Conservation (phyloP, 2,888 invertebrate genomes). For the Marronus borbonicus region DNA sequence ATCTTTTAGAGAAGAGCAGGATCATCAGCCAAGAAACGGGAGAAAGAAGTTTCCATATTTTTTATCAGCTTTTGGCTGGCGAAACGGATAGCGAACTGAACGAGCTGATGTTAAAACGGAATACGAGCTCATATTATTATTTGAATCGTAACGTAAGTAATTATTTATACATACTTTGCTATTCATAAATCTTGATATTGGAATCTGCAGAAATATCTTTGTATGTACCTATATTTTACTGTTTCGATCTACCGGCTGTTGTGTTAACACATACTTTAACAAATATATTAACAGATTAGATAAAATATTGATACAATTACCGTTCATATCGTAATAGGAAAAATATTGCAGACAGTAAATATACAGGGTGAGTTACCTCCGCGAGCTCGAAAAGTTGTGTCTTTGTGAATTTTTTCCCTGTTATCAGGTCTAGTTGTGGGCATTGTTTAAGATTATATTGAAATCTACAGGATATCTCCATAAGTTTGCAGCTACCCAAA, state of each 20-base stretch:
- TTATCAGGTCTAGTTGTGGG: no score
- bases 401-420: no score
- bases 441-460: no score
- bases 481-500: no score
- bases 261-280: neutral
- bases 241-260: neutral
- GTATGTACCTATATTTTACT: neutral
- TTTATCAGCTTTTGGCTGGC: conserved; percentile 89
- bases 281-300: conserved; percentile 8
- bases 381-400: no score
- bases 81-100: conserved; percentile 78
- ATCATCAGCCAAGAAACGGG: conserved; percentile 88
- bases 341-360: no score
- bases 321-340: neutral
- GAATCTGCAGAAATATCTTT: no score
- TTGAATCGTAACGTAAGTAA: conserved; percentile 81
- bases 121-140: conserved; percentile 83
- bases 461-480: no score
- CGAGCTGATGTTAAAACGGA: conserved; percentile 78
- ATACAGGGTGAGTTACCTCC: no score
- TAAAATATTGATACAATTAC: conserved; percentile 9
- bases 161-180: neutral
- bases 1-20: conserved; percentile 91
- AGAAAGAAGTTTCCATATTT: conserved; percentile 93
- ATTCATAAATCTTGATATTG: neutral